Evolutionary conservation across 1,140 invertebrate genomes (phyloP), one percentile per base, ranked within the genome.

Genomic region (Drosophila sechellia): DNA sequence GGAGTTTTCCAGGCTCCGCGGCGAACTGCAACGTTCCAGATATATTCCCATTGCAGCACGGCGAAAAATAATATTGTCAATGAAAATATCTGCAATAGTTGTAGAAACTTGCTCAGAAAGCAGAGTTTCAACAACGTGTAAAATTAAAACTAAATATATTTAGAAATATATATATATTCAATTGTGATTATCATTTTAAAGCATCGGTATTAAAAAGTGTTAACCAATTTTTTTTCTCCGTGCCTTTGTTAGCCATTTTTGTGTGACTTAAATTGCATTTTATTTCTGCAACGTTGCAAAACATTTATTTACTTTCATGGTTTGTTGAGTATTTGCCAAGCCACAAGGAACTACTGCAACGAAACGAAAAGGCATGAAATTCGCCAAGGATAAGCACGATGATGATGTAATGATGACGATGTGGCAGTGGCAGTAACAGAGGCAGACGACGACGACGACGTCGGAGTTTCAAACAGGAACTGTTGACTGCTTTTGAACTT

Each of bases 241-340:
- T 35, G 45, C 52, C 42, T 40, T 54, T 81, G 81, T 80, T 85
- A 77, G 81, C 79, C 83, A 86, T 81, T 86, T 86, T 79, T 83
- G 79, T 89, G 85, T 72, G 85, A 89, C 85, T 89, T 89, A 89
- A 89, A 89, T 89, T 89, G 84, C 84, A 89, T 89, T 89, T 89
- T 89, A 89, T 89, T 89, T 86, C 84, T 84, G 84, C 84, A 89
- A 89, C 84, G 84, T 89, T 89, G 84, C 84, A 89, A 86, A 86
- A 89, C 84, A 87, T 89, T 89, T 89, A 89, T 89, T 89, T 89
- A 89, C 84, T 89, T 89, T 89, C 84, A 89, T 89, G 84, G 85
- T 89, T 89, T 90, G 84, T 89, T 89, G 84, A 89, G 84, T 89
- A 89, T 89, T 89, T 89, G 84, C 84, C 84, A 89, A 80, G 85